Evolutionary conservation across 2,888 invertebrate species (phyloP), one percentile per base, ranked within the genome.

Genomic region (Eupsilia transversa): DNA sequence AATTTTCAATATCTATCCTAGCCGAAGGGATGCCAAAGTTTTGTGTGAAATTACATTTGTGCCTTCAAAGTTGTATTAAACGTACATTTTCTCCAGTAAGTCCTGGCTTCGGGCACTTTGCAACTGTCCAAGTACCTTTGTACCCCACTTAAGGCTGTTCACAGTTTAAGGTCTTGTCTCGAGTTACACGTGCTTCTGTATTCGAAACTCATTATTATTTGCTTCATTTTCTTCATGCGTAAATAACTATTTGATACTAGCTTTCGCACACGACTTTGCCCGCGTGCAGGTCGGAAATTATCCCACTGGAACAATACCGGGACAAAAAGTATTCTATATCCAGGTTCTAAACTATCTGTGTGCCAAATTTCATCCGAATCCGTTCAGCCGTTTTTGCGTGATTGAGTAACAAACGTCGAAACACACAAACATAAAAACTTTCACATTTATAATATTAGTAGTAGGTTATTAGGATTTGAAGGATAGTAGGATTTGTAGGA

Each of bases 21-120:
- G 43, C 75, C 69, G 52, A 72, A 77, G 74, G 76, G 73, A 65
- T 74, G 14, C 59, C 23, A 46, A 87, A 85, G 49, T 82, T 85
- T 72, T 77, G 64, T 83, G 75, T 74, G 71, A 78, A 80, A 80
- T 78, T 82, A 83, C 65, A 75, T 80, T 78, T 74, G 73, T 78
- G 73, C 74, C 35, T 75, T 56, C 59, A 64, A 83, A 80, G 64
- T 86, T 84, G 38, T 79, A 71, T 67, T 69, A 74, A 72, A 71
- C 67, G 65, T 67, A 72, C 67, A 76, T 79, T 83, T 71, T 70
- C 57, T 54, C 14, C 75, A 35, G 33, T 33, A 60, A 79, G 74
- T 56, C 71, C 69, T 72, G 33, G 69, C 87, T 76, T 61, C 27
- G 30, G 82, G 84, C 87, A 61, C 69, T 85, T 77, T 43, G 52